phyloP scores from a whole-genome alignment of 2,888 invertebrate species.

The Aricia artaxerxes region DNA sequence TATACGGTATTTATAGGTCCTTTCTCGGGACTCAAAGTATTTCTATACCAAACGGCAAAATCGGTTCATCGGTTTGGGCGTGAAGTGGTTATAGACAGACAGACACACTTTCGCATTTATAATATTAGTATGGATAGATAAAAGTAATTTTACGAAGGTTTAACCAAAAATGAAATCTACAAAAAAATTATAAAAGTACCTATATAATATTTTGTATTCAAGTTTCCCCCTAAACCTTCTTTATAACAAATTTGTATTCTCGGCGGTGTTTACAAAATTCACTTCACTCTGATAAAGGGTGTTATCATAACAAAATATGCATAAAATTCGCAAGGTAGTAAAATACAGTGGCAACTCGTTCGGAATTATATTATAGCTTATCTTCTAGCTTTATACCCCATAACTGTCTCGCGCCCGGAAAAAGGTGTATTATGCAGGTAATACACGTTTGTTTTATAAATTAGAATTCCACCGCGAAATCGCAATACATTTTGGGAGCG shows the following conservation, averaged over 20 bases:
- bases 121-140: too few species aligned
- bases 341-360: not conserved
- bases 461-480: conserved; percentile 12
- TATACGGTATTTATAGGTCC: too few species aligned
- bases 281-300: not conserved
- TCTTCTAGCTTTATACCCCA: conserved; percentile 18
- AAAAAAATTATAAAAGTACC: too few species aligned
- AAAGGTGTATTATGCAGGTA: not conserved
- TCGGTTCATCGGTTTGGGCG: too few species aligned
- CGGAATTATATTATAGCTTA: conserved; percentile 28
- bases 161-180: too few species aligned
- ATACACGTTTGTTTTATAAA: conserved; percentile 12
- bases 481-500: conserved; percentile 10
- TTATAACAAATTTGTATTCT: not conserved
- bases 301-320: conserved; percentile 15
- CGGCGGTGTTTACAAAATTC: not conserved
- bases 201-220: too few species aligned
- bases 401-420: conserved; percentile 13
- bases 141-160: too few species aligned
- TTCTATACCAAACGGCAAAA: too few species aligned
- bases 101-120: too few species aligned
- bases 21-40: too few species aligned
- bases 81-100: too few species aligned
- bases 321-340: conserved; percentile 25
- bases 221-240: not conserved